These are phyloP conservation scores for Antitype chi DNA, from an alignment of 2,888 invertebrate species.

Conservation along the genomic window DNA sequence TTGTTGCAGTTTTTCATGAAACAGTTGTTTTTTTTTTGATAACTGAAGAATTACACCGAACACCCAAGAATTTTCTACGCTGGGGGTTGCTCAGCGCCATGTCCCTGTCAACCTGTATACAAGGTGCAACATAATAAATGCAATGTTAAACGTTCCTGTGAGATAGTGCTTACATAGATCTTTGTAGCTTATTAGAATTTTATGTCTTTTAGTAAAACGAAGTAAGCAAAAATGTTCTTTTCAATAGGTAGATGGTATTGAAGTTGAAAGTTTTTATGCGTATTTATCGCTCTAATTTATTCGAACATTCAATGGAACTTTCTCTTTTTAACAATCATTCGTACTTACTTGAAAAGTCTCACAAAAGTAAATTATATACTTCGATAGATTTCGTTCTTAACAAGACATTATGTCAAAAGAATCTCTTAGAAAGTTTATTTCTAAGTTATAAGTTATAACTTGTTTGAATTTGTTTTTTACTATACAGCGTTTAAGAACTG, in stretches of 20 bases:
- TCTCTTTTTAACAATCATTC: constrained; percentile 24
- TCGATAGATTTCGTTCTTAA: constrained; percentile 4
- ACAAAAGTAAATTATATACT: constrained; percentile 25
- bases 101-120: too few species aligned
- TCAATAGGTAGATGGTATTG: constrained; percentile 1
- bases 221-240: constrained; percentile 8
- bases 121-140: too few species aligned
- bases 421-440: background rate
- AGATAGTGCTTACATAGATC: background rate
- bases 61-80: too few species aligned
- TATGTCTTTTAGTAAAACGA: constrained; percentile 1
- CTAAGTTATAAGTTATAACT: too few species aligned
- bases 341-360: constrained; percentile 11
- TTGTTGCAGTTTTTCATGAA: too few species aligned
- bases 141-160: too few species aligned
- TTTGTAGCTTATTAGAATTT: background rate
- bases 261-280: constrained; percentile 31
- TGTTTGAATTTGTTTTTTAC: too few species aligned
- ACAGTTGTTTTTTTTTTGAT: too few species aligned
- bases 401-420: constrained; percentile 1
- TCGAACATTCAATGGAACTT: constrained; percentile 28
- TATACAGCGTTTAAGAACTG: too few species aligned
- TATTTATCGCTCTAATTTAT: constrained; percentile 41
- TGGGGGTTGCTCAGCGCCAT: too few species aligned
- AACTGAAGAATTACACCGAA: too few species aligned